A percentile compares a stretch with the other conserved stretches of the same genome.
Conservation (phyloP, 1,140 invertebrate genomes). For the Sitobion miscanthi region DNA sequence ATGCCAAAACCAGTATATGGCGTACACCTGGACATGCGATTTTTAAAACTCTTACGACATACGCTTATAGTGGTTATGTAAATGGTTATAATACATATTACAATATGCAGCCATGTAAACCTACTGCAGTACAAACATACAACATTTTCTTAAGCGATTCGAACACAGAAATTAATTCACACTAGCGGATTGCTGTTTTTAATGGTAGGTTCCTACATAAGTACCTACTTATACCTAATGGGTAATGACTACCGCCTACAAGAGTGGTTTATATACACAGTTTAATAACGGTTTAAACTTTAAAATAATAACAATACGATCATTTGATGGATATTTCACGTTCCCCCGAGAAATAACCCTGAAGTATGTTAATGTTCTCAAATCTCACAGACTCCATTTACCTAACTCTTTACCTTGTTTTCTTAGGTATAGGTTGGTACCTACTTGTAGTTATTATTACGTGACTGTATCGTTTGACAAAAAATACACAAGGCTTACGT, state of each 20-base stretch:
- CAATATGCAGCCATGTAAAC: neutral
- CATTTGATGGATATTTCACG: neutral
- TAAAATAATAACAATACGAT: neutral
- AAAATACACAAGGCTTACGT: neutral
- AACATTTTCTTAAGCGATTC: neutral
- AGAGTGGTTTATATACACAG: neutral
- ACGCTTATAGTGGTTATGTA: neutral
- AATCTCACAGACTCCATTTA: neutral
- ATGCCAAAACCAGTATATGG: neutral
- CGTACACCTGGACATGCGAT: neutral
- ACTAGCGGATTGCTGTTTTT: neutral
- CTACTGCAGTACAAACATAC: neutral
- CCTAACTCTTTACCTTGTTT: neutral
- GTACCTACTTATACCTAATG: neutral
- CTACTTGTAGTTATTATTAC: neutral
- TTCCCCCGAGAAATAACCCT: neutral
- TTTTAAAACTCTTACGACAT: slow-evolving; percentile 8
- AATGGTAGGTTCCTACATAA: neutral
- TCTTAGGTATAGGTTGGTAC: neutral
- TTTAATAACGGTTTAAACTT: neutral
- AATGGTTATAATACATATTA: neutral
- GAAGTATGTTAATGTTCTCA: neutral
- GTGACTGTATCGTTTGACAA: neutral
- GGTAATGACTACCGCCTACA: neutral
- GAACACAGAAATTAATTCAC: neutral